Evolutionary conservation across 1,140 invertebrate genomes (phyloP).

Genomic region (Pachypeltis micranthus): DNA sequence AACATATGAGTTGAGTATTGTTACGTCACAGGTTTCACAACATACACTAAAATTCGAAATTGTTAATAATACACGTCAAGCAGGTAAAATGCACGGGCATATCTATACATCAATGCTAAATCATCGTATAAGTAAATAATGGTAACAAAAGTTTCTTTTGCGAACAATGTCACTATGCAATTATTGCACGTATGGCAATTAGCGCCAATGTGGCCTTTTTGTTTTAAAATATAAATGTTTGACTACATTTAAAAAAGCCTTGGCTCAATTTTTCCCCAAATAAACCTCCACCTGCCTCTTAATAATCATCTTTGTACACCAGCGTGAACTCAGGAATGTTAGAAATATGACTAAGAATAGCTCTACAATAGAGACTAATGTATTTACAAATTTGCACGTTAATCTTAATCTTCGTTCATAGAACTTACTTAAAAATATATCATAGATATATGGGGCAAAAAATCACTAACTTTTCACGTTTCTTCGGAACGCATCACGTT

Average conservation of each 20-base stretch:
- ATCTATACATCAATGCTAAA: background rate
- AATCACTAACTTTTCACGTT: conserved; percentile 46
- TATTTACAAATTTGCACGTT: background rate
- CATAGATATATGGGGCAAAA: conserved; percentile 87
- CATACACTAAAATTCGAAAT: no score
- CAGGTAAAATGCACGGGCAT: background rate
- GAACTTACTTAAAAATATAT: conserved; percentile 87
- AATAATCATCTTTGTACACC: background rate
- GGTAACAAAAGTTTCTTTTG: background rate
- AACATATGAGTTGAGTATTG: background rate
- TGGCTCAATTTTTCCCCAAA: background rate
- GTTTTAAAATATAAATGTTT: background rate
- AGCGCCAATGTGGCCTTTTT: conserved; percentile 3
- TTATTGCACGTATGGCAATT: conserved; percentile 1
- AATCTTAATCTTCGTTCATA: conserved; percentile 54
- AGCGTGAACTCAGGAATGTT: background rate
- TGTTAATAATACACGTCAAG: background rate
- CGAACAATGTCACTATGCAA: background rate
- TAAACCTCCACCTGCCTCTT: background rate
- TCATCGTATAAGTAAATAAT: background rate
- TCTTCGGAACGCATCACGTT: conserved; percentile 19
- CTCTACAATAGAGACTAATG: background rate
- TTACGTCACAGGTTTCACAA: no score
- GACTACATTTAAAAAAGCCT: background rate
- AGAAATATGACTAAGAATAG: background rate